Evolutionary conservation across 2,113 vertebrate species (phyloP).

Genomic region (Onychostoma macrolepis): DNA sequence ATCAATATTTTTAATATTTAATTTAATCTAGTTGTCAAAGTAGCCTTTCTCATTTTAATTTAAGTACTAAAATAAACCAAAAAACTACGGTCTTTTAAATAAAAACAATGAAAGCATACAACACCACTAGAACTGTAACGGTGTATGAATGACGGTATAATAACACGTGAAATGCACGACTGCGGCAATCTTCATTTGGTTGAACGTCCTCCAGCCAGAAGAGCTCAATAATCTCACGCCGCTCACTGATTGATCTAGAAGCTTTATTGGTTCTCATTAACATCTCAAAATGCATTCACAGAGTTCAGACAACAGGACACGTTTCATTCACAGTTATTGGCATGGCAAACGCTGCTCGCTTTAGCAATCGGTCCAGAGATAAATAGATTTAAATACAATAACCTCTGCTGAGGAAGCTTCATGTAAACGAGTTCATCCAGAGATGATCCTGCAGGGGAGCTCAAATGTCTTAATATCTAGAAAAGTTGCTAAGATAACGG

Average conservation of each 20-base stretch:
- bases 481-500: slow-evolving; percentile 63
- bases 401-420: slow-evolving; percentile 40
- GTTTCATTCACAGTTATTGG: slow-evolving; percentile 86
- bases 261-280: slow-evolving; percentile 97
- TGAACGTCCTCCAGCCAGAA: background rate
- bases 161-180: no score
- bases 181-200: no score
- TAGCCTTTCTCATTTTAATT: no score
- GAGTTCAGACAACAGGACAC: slow-evolving; percentile 88
- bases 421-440: slow-evolving; percentile 78
- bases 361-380: slow-evolving; percentile 85
- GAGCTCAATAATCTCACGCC: background rate
- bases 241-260: slow-evolving; percentile 80
- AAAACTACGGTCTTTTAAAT: no score
- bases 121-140: no score
- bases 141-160: no score
- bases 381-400: slow-evolving; percentile 63
- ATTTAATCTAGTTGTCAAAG: no score
- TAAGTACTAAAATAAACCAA: no score
- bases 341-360: slow-evolving; percentile 85
- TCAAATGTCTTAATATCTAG: slow-evolving; percentile 70
- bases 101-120: no score
- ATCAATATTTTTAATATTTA: no score
- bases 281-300: slow-evolving; percentile 98
- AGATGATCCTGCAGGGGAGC: slow-evolving; percentile 76